Conservation (phyloP, 2,113 vertebrate species). For the Glaucidium brasilianum region DNA sequence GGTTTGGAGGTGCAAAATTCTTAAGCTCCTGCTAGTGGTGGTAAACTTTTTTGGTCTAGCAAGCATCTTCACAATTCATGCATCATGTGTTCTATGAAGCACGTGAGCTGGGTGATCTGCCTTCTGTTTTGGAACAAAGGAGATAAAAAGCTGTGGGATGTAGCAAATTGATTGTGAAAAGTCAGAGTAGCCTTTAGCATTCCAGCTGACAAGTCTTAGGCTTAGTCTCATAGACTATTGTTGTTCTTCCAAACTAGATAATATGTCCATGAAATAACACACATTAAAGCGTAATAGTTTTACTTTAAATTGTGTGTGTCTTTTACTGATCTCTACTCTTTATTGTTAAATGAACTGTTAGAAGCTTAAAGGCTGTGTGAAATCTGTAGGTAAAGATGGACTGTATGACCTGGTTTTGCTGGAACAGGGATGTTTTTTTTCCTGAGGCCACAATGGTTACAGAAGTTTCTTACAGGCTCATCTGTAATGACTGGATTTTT, state of each 20-base stretch:
- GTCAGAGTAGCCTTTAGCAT: neutral
- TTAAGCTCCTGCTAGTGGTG: neutral
- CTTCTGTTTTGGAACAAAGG: constrained; percentile 12
- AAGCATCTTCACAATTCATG: neutral
- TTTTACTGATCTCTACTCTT: neutral
- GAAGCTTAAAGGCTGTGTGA: neutral
- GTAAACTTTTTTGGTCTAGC: neutral
- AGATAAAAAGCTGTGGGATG: neutral
- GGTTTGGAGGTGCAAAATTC: neutral
- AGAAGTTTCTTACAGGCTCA: neutral
- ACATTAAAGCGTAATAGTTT: neutral
- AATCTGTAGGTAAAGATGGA: neutral
- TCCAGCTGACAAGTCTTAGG: neutral
- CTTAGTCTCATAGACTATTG: neutral
- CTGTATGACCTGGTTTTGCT: neutral
- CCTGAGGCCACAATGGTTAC: neutral
- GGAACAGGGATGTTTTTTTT: neutral
- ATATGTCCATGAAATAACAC: neutral
- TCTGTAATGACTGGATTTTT: neutral
- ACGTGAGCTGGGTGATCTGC: neutral
- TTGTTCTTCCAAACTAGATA: neutral
- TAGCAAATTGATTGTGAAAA: neutral
- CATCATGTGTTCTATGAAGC: neutral
- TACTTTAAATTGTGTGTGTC: neutral
- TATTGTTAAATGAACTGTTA: neutral